phyloP scores from a whole-genome alignment of 2,888 invertebrate species.

The Choristoneura rosaceana region DNA sequence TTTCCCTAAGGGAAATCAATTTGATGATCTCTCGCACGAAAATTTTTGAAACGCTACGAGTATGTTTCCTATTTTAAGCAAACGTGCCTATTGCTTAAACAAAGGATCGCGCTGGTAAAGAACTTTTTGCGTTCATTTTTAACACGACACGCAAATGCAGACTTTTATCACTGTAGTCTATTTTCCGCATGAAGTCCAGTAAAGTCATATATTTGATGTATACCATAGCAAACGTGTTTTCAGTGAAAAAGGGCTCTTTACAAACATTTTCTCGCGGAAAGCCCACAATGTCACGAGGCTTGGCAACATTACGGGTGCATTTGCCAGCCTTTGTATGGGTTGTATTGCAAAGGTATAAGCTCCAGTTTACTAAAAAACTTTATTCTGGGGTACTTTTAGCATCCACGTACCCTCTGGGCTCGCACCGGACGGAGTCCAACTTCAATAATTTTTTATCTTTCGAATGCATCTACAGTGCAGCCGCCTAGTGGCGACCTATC shows the following conservation, averaged over 20 bases:
- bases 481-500: constrained; percentile 58
- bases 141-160: neutral
- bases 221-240: constrained; percentile 25
- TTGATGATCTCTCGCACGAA: neutral
- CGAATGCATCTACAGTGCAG: constrained; percentile 66
- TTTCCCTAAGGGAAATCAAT: neutral
- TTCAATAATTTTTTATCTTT: constrained; percentile 73
- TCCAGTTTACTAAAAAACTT: neutral
- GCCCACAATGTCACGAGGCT: constrained; percentile 33
- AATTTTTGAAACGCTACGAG: neutral
- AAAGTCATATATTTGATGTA: neutral
- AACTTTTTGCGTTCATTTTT: neutral
- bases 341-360: constrained; percentile 11
- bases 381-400: neutral
- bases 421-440: constrained; percentile 63
- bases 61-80: neutral
- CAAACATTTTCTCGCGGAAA: constrained; percentile 38
- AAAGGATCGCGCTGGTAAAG: neutral
- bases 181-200: neutral
- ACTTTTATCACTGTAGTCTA: neutral
- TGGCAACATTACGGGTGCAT: neutral
- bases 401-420: constrained; percentile 30
- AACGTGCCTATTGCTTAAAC: neutral
- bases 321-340: neutral
- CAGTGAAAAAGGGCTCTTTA: constrained; percentile 25